These are phyloP conservation scores for Lophura nycthemera DNA, from an alignment of 2,113 vertebrate genomes.

Conservation along the genomic window DNA sequence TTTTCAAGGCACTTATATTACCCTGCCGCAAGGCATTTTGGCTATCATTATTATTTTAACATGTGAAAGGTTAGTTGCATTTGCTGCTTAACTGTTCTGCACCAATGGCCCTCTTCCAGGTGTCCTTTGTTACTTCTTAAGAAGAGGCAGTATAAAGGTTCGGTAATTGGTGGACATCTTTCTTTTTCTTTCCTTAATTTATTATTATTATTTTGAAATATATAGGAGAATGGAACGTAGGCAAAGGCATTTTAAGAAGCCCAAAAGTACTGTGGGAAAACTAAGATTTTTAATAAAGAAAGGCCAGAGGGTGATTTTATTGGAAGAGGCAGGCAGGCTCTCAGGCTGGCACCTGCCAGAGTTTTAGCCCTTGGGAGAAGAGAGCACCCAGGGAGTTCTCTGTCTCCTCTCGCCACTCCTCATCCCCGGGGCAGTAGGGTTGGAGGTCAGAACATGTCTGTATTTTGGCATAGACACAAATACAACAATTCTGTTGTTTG, in stretches of 20 bases:
- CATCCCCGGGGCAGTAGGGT: no score
- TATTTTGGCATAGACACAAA: not conserved
- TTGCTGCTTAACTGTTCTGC: constrained; percentile 43
- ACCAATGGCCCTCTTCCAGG: not conserved
- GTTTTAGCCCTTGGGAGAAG: not conserved
- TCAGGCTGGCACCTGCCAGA: not conserved
- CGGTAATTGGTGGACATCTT: not conserved
- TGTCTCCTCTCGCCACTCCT: not conserved
- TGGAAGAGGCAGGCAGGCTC: not conserved
- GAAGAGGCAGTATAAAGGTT: not conserved
- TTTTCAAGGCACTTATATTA: constrained; percentile 67
- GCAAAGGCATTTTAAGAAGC: not conserved
- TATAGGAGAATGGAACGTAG: not conserved
- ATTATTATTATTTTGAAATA: not conserved
- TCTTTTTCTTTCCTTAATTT: not conserved
- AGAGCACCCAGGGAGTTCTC: not conserved
- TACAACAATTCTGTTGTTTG: rapidly evolving
- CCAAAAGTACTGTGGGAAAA: not conserved
- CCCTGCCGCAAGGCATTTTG: constrained; percentile 55
- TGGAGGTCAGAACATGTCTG: not conserved
- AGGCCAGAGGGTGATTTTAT: not conserved
- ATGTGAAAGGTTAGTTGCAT: constrained; percentile 38
- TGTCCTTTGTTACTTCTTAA: not conserved
- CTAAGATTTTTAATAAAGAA: not conserved
- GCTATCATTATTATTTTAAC: constrained; percentile 65